Conservation (phyloP, 2,888 invertebrate species). For the Kryphioiulus occultus region DNA sequence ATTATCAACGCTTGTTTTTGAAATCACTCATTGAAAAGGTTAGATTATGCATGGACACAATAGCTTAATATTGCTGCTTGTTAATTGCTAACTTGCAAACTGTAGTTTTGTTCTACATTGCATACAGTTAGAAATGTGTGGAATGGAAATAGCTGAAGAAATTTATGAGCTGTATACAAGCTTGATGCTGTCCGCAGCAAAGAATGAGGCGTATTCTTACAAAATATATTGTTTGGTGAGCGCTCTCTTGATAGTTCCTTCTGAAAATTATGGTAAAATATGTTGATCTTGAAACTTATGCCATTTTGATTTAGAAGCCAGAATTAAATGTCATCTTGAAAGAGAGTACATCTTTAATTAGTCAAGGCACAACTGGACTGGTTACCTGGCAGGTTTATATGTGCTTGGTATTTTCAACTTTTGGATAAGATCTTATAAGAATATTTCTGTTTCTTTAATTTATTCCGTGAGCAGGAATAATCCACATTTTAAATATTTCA, state of each 20-base stretch:
- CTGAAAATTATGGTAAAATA: neutral
- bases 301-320: neutral
- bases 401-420: neutral
- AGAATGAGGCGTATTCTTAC: neutral
- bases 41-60: neutral
- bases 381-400: constrained; percentile 50
- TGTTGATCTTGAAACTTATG: neutral
- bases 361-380: constrained; percentile 47
- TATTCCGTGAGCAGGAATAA: too few relatives aligned
- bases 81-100: neutral
- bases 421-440: neutral
- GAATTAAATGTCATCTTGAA: constrained; percentile 26
- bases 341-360: constrained; percentile 32
- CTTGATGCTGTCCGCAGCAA: neutral
- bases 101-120: neutral
- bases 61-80: neutral
- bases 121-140: neutral
- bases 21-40: neutral
- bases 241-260: too few relatives aligned
- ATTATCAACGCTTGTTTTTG: neutral
- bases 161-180: constrained; percentile 10
- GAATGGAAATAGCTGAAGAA: neutral
- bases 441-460: neutral
- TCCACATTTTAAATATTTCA: neutral
- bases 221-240: constrained; percentile 25